Base-by-base conservation (phyloP, 2,113 vertebrate species). In the Ameiurus melas region DNA sequence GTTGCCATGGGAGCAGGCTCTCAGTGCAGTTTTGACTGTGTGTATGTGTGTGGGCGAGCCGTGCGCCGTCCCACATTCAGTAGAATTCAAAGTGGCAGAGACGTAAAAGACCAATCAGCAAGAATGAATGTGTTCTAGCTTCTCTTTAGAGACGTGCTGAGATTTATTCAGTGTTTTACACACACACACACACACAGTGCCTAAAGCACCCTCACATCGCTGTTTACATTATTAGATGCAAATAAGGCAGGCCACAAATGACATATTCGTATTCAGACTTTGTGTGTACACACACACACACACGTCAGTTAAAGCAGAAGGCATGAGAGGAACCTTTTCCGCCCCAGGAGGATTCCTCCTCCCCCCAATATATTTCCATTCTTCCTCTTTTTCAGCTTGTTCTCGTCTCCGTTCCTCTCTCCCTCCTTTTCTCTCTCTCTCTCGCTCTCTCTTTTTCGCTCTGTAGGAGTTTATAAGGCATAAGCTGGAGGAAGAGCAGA, bases 401-500 rank as follows among this genome's bases (percentile, higher is more conserved):
- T 19, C 55, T 73, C 66, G 22, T 60, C 53, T 58, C 85, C 80
- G n/a, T 86, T 64, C 75, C 55, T 87, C 64, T 27, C 90, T 30
- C 86, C 78, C 51, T 33, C 84, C 83, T 66, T 86, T 66, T 86
- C 6, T 47, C 43, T 47, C 39, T 43, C 39, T 43, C 43, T 6
- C 91, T 91, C 88, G 91, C 75, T 80, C 89, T 89, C 91, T 84
- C 68, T 62, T 60, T 86, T 64, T 68, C 7, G 6, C 89, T 94
- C 88, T 91, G 89, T 94, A 97, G 97, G 97, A 98, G 90, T 98
- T 97, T 95, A 98, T 98, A 91, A 97, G 97, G 93, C 96, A 97
- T 92, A 97, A 97, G 95, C 96, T 98, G 94, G 97, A 98, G 93
- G 97, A 98, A 91, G 97, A 98, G 93, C 97, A 98, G 94, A 95